These are phyloP conservation scores for Ganaspis brasiliensis DNA, from an alignment of 2,888 invertebrate species.

Conservation along the genomic window DNA sequence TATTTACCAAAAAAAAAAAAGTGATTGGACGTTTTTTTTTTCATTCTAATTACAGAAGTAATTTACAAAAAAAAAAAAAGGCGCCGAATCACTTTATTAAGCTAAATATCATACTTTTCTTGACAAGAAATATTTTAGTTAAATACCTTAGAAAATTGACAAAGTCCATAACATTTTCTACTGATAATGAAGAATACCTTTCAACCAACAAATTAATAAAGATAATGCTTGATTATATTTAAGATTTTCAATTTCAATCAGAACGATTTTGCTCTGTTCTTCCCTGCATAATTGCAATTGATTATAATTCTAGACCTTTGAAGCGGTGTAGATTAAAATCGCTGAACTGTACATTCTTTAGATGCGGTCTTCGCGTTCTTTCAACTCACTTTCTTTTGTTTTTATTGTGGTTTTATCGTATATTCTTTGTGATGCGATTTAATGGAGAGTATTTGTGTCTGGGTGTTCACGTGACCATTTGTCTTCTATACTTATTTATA, in stretches of 20 bases:
- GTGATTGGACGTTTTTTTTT: too few relatives aligned
- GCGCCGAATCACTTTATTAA: too few relatives aligned
- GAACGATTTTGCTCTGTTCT: conserved; percentile 6
- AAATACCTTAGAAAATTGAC: too few relatives aligned
- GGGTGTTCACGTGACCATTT: conserved; percentile 22
- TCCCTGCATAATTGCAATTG: conserved; percentile 53
- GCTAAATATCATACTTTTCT: too few relatives aligned
- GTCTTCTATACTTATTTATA: conserved; percentile 45
- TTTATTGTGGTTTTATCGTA: conserved; percentile 49
- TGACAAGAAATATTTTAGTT: too few relatives aligned
- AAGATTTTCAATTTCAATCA: conserved; percentile 29
- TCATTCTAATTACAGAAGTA: too few relatives aligned
- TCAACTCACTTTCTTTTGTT: conserved; percentile 53
- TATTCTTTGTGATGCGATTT: conserved; percentile 37
- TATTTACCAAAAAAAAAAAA: too few relatives aligned
- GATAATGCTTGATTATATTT: too few relatives aligned
- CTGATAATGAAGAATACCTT: too few relatives aligned
- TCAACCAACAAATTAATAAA: too few relatives aligned
- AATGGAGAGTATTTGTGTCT: conserved; percentile 45
- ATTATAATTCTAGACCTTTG: conserved; percentile 56
- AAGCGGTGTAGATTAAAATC: conserved; percentile 54
- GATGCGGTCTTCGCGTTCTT: conserved; percentile 65
- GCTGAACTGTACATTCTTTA: conserved; percentile 69
- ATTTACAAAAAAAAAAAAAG: too few relatives aligned
- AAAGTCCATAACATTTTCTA: too few relatives aligned